Evolutionary conservation across 2,797 vertebrate species (phyloP).

Genomic region (Rhinella marina): DNA sequence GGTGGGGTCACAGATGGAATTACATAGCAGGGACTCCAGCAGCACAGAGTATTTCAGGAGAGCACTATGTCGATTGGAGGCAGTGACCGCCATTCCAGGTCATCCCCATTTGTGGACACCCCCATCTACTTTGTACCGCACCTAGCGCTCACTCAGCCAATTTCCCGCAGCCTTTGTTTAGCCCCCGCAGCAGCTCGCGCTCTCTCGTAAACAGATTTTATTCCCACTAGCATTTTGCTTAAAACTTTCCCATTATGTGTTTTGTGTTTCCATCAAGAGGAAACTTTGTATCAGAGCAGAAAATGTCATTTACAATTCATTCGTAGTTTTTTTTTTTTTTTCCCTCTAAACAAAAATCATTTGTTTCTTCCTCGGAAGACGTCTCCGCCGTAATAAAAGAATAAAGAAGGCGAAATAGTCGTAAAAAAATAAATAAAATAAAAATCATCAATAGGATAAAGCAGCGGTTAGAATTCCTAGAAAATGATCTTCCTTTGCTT

Average conservation of each 20-base stretch:
- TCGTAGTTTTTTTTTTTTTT: background rate
- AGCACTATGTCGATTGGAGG: background rate
- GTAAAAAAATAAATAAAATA: conserved; percentile 1
- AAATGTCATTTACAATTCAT: conserved; percentile 42
- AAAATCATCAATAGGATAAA: conserved; percentile 24
- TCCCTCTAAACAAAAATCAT: conserved; percentile 15
- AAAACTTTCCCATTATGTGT: conserved; percentile 24
- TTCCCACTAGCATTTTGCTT: background rate
- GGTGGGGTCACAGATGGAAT: too few relatives aligned
- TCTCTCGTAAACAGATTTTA: background rate
- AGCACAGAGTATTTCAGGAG: background rate
- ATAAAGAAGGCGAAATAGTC: conserved; percentile 16
- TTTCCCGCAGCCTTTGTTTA: background rate
- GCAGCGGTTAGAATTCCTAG: background rate
- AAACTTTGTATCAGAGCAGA: conserved; percentile 33
- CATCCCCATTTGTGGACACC: background rate
- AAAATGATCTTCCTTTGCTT: background rate
- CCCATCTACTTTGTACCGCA: background rate
- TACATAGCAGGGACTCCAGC: too few relatives aligned
- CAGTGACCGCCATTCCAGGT: background rate
- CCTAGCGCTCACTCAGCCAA: background rate
- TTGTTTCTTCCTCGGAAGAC: conserved; percentile 28
- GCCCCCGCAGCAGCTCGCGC: background rate
- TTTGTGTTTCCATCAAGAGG: conserved; percentile 6
- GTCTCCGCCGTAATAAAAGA: conserved; percentile 34